These are phyloP conservation scores for Naja naja DNA, from an alignment of 2,113 vertebrate genomes.

Conservation along the genomic window DNA sequence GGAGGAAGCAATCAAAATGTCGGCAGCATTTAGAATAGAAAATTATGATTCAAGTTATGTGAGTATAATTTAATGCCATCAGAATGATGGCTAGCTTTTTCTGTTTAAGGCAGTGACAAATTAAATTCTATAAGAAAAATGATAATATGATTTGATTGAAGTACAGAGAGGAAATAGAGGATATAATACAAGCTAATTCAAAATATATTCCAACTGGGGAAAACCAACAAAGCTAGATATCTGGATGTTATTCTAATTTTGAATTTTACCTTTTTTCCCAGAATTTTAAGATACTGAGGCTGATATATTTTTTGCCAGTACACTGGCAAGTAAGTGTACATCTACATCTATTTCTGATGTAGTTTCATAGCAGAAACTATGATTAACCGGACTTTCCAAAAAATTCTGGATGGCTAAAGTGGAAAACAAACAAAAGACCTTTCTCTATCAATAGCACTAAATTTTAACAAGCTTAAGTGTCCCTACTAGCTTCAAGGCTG, in stretches of 20 bases:
- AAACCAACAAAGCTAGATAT: not conserved
- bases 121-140: not conserved
- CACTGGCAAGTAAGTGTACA: no score
- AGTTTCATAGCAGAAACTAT: not conserved
- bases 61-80: not conserved
- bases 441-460: not conserved
- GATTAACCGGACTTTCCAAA: not conserved
- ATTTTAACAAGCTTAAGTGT: not conserved
- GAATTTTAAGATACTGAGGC: not conserved
- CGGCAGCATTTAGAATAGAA: not conserved
- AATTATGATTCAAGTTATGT: not conserved
- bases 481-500: not conserved
- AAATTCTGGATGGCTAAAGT: not conserved
- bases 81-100: not conserved
- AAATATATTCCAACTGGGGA: not conserved
- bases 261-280: not conserved
- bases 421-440: not conserved
- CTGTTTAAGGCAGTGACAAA: not conserved
- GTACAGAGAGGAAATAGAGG: not conserved
- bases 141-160: not conserved
- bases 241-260: not conserved
- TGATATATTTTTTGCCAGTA: not conserved
- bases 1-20: not conserved
- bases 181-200: not conserved
- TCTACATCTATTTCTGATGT: not conserved